Base-by-base conservation (phyloP, 2,888 invertebrate species). In the Dendrolimus pini region DNA sequence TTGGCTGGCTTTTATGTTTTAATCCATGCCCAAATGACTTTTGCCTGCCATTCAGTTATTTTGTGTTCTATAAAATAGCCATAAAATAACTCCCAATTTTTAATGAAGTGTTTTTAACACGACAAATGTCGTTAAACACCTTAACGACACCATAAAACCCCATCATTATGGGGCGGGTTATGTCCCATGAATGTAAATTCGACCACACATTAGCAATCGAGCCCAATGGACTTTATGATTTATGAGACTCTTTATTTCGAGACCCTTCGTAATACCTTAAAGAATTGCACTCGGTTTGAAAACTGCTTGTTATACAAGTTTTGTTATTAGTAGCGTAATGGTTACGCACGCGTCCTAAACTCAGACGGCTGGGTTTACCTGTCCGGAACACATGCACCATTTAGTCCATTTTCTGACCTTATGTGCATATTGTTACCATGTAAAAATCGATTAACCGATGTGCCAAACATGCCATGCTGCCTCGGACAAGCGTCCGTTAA, bases 111-210 rank as follows among this genome's bases (percentile, higher is more conserved):
- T 9, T 47, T 47, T 47, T 47, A 47, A 47, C 47, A 47, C 47
- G 47, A 47, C 9, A 47, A 9, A 9, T 10, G 47, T 47, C 47
- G 47, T 47, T 47, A 10, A 47, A 7, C 47, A 47, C 41, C 53
- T 56, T 56, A 41, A 56, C 56, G 56, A 56, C 14, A 53, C 41
- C 53, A 56, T 56, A 56, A 56, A 53, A 41, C 41, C 9, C 56
- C 55, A 14, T 14, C 53, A 1, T 52, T 52, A 13, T 53, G 53
- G 56, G 41, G 41, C 56, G 41, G 9, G 13, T 14, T 53, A 1
- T 30, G 56, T 14, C 56, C 56, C 53, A 53, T 53, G 56, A 56
- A 56, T 56, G 56, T 53, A 53, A 56, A 56, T 56, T 47, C 12
- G 47, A 47, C 47, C 47, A 10, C 9, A 47, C 47, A 47, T 47